Base-by-base conservation (phyloP, 1,140 invertebrate species). In the Hyphantria cunea region DNA sequence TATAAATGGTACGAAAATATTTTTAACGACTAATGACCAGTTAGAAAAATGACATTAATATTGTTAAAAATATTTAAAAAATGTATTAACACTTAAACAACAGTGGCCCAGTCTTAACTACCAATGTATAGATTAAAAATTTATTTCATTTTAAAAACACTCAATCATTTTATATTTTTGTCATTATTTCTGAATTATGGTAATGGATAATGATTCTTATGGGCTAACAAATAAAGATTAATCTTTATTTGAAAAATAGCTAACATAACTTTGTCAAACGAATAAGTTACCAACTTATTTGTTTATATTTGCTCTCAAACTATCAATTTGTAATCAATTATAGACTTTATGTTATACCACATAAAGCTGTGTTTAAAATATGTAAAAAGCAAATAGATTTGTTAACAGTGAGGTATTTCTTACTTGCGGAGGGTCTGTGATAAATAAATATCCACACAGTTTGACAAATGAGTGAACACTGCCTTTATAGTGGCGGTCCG, bases 381-480 rank as follows among this genome's bases (percentile, higher is more conserved):
- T 61, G 45, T 42, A 31, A 10, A 41, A 15, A 17, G 5, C n/a
- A 39, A 17, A 37, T 50, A 31, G 34, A 13, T 32, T 41, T 42
- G 45, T 63, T 70, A 52, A 32, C 55, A 60, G 51, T 64, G 72
- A 79, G 79, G 79, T 84, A 88, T 82, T 78, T 73, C 70, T 80
- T 76, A 72, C 66, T 64, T 78, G 82, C 68, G 81, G 81, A 75
- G 81, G 86, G 84, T 89, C 86, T 60, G 66, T 63, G 74, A 86
- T 89, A 86, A 83, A 86, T 84, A 86, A 89, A 80, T 85, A 89
- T 89, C 84, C 78, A 84, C 72, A 71, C 60, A 47, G 63, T 68
- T 79, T 89, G 84, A 89, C 86, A 89, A 89, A 89, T 89, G 84
- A 89, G 76, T 39, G 75, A 77, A 82, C 82, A 79, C 68, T 73